Percentiles rank a stretch among this genome's conserved stretches.
These are phyloP conservation scores for Pterois miles DNA, from an alignment of 2,797 vertebrate genomes.

Conservation along the genomic window DNA sequence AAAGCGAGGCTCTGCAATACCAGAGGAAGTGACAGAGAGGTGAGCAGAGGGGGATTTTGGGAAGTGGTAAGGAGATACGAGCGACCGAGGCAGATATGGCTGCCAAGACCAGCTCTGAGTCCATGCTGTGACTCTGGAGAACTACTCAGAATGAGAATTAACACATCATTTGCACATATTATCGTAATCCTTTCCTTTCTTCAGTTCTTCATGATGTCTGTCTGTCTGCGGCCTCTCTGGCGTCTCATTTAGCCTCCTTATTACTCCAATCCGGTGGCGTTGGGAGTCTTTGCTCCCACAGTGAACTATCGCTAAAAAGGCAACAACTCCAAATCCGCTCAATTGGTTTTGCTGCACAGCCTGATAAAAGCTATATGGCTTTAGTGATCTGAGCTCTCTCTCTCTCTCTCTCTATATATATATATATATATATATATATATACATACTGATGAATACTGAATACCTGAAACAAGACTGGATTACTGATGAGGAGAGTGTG, in stretches of 20 bases:
- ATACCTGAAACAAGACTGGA: conserved; percentile 31
- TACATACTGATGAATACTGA: conserved; percentile 34
- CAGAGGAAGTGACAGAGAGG: neutral
- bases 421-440: too few species aligned
- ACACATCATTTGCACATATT: conserved; percentile 68
- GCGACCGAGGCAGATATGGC: neutral
- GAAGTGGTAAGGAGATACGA: conserved; percentile 39
- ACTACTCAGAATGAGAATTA: conserved; percentile 49
- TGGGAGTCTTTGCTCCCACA: conserved; percentile 22
- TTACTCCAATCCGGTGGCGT: conserved; percentile 5
- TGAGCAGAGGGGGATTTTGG: neutral
- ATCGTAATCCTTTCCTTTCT: conserved; percentile 61
- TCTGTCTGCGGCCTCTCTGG: conserved; percentile 12
- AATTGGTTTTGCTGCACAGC: conserved; percentile 29
- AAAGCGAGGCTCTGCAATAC: neutral
- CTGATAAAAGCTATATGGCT: conserved; percentile 14
- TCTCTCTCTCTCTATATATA: too few species aligned
- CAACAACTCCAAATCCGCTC: conserved; percentile 13
- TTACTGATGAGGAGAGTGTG: conserved; percentile 4
- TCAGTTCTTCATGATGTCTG: conserved; percentile 37
- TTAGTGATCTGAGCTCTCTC: conserved; percentile 32
- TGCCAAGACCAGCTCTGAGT: conserved; percentile 49
- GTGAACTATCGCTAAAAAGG: conserved; percentile 15
- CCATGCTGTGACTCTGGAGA: conserved; percentile 37
- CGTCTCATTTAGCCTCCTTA: conserved; percentile 15